Conservation (phyloP, 2,113 vertebrate species). For the Callocephalon fimbriatum region DNA sequence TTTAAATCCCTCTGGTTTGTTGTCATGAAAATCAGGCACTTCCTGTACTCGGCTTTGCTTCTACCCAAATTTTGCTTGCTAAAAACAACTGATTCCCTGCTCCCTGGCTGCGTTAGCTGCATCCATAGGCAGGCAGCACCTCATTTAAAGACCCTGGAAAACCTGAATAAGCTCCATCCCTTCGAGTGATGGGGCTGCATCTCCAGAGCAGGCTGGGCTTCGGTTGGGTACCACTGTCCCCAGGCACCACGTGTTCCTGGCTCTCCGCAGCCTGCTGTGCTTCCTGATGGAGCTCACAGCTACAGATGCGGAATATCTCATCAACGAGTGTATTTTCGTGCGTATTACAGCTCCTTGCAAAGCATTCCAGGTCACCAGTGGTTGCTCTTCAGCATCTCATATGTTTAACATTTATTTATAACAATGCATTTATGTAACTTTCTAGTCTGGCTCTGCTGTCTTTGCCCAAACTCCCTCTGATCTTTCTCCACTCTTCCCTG, state of each 20-base stretch:
- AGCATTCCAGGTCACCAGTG: background rate
- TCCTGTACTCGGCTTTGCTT: background rate
- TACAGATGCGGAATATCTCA: fast-evolving
- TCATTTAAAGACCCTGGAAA: background rate
- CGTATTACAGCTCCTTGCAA: background rate
- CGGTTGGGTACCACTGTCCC: fast-evolving
- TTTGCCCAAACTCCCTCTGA: background rate
- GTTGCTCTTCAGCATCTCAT: background rate
- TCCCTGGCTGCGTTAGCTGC: fast-evolving
- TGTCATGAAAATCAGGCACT: background rate
- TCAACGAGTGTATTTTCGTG: fast-evolving
- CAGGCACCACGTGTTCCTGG: fast-evolving
- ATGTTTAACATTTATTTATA: background rate
- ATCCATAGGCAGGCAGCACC: background rate
- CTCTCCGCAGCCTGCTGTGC: fast-evolving
- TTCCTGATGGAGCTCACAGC: background rate
- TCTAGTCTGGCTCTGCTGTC: fast-evolving
- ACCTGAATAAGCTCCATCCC: background rate
- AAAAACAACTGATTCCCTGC: background rate
- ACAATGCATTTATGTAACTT: background rate
- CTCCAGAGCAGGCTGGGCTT: background rate
- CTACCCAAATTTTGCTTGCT: background rate
- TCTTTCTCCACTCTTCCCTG: background rate
- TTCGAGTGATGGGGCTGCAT: background rate
- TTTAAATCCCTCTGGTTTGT: background rate